Evolutionary conservation across 2,888 invertebrate genomes (phyloP), one percentile per base, ranked within the genome.

Genomic region (Eupithecia subfuscata): DNA sequence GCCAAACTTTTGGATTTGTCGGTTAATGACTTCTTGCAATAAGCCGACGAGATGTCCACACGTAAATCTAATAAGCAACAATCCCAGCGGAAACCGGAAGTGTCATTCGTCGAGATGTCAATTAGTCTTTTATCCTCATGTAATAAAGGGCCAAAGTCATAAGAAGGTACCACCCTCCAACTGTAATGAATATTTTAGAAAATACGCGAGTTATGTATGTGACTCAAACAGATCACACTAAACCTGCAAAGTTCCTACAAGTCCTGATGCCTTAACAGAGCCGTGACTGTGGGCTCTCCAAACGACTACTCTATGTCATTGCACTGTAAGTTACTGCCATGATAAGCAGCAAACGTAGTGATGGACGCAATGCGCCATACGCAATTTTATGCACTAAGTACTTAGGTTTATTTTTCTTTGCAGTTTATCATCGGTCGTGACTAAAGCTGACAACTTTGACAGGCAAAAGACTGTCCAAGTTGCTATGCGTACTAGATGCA

Each of bases 101-200:
- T 90, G 89, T 87, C 89, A 87, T 87, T 85, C 85, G 84, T 90
- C 88, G 82, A 81, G 86, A 82, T 83, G 90, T 88, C 90, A 90
- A 90, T 91, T 90, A 90, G 84, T 74, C 75, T 82, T 83, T 83
- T 78, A 78, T 72, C 73, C 71, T 71, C 60, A 45, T 69, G 68
- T 63, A 52, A 52, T 69, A 63, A 76, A 70, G 67, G 67, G 48
- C 56, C 16, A 9, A n/a, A 34, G 56, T 30, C 22, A 16, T 34
- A 48, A 12, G 12, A 34, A 64, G 45, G 34, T 9, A 34, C 52
- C 56, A 69, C 2, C 64, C 34, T 64, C 34, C 37, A 67, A 43
- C 40, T 43, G n/a, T 67, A 43, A 67, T 70, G 40, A 70, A 70
- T 70, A 70, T 70, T 70, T 67, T n/a, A 43, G n/a, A 18, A 9